Percentiles rank a stretch among this genome's conserved stretches.
phyloP scores from a whole-genome alignment of 2,113 vertebrate species.

The Nerophis lumbriciformis region DNA sequence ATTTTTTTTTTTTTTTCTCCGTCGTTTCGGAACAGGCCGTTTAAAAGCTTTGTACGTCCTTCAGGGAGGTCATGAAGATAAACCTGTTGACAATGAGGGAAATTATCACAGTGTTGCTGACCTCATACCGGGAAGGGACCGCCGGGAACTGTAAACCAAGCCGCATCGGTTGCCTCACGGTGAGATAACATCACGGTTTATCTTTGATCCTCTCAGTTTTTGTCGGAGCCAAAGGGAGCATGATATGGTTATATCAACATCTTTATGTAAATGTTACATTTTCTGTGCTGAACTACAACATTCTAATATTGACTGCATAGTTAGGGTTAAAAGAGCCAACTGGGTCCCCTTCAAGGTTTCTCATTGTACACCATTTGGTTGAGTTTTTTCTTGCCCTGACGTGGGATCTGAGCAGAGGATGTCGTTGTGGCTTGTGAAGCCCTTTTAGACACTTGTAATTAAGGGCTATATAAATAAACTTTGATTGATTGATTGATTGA shows the following conservation, averaged over 20 bases:
- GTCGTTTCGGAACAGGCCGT: neutral
- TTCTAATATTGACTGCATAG: neutral
- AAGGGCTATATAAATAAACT: neutral
- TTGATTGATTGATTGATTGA: neutral
- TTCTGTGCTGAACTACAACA: neutral
- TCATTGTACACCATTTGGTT: too few species aligned
- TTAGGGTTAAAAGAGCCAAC: too few species aligned
- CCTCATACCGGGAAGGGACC: constrained; percentile 34
- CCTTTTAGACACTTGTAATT: too few species aligned
- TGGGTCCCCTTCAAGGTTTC: too few species aligned
- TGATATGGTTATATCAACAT: neutral
- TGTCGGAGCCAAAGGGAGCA: constrained; percentile 17
- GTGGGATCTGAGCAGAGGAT: too few species aligned
- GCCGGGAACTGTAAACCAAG: constrained; percentile 42
- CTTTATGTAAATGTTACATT: neutral
- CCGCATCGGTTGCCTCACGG: constrained; percentile 39
- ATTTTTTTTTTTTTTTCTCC: constrained; percentile 6
- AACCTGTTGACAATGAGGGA: constrained; percentile 25
- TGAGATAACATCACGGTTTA: constrained; percentile 56
- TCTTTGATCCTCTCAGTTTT: constrained; percentile 46
- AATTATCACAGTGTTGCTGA: constrained; percentile 44
- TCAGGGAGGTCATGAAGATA: constrained; percentile 49
- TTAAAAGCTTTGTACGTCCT: constrained; percentile 29
- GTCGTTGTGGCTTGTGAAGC: too few species aligned
- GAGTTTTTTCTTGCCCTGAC: too few species aligned